These are phyloP conservation scores for Fopius arisanus DNA, from an alignment of 1,140 invertebrate species.

Conservation along the genomic window DNA sequence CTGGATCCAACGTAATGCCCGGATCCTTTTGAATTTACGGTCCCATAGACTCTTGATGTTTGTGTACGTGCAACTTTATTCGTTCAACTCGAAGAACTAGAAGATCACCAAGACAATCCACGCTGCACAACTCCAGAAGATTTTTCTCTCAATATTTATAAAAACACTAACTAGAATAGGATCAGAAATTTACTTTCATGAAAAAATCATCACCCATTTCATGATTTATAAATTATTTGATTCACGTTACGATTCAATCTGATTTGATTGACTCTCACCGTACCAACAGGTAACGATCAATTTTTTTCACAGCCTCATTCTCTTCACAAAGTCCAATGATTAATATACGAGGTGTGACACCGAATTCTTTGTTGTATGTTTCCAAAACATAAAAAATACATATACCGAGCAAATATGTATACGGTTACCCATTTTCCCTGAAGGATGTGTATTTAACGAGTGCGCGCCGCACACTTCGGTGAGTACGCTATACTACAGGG, in stretches of 20 bases:
- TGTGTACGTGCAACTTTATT: conserved; percentile 11
- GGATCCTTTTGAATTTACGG: conserved; percentile 36
- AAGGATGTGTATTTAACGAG: conserved; percentile 29
- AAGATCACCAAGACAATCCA: not conserved
- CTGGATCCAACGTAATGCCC: conserved; percentile 35
- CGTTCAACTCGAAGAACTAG: not conserved
- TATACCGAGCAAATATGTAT: not conserved
- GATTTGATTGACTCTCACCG: no score
- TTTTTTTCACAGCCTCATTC: no score
- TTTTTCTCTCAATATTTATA: no score
- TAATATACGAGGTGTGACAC: not conserved
- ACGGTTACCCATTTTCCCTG: conserved; percentile 1
- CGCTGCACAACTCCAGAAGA: not conserved
- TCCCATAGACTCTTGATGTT: conserved; percentile 24
- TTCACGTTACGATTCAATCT: no score
- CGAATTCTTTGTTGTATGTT: not conserved
- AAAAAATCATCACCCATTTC: no score
- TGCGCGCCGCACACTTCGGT: not conserved
- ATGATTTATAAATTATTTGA: no score
- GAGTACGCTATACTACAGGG: not conserved
- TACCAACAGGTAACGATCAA: no score
- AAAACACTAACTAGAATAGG: no score
- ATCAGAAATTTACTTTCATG: no score
- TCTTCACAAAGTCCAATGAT: not conserved
- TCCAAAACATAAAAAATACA: not conserved